A percentile compares a stretch with the other conserved stretches of the same genome.
These are phyloP conservation scores for Condylura cristata DNA, from an alignment of 2,113 vertebrate species.

Conservation along the genomic window DNA sequence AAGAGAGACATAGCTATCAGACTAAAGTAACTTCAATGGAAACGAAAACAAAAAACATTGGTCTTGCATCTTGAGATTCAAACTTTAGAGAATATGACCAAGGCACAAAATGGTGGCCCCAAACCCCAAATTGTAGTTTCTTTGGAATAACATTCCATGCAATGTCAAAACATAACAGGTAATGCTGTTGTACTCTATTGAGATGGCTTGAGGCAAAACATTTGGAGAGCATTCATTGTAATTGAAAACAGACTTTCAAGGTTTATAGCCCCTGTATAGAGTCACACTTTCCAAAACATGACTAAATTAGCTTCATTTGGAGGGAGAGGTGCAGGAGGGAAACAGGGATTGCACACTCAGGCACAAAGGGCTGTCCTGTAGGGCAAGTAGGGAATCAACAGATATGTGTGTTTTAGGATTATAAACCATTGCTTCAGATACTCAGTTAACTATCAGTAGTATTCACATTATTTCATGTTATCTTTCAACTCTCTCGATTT, in stretches of 20 bases:
- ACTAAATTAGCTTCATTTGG: slow-evolving; percentile 5
- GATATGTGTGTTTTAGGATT: background rate
- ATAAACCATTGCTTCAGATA: background rate
- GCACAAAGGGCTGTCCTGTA: background rate
- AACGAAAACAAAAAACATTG: slow-evolving; percentile 15
- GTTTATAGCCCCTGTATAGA: background rate
- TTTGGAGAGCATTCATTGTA: slow-evolving; percentile 1
- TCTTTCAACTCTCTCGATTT: background rate
- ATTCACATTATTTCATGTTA: background rate
- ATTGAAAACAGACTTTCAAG: slow-evolving; percentile 28
- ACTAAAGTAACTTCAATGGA: background rate
- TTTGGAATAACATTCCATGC: background rate
- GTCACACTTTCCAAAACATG: background rate
- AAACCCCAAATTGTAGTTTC: background rate
- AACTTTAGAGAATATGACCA: background rate
- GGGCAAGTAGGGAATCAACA: background rate
- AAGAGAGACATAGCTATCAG: background rate
- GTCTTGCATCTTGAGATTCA: background rate
- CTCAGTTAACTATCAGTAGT: background rate
- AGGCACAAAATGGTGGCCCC: background rate
- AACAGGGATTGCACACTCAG: background rate
- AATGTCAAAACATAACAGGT: background rate
- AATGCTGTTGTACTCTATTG: background rate
- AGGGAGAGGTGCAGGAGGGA: background rate
- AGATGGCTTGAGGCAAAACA: background rate